Evolutionary conservation across 2,888 invertebrate species (phyloP).

Genomic region (Cartodere bifasciata): DNA sequence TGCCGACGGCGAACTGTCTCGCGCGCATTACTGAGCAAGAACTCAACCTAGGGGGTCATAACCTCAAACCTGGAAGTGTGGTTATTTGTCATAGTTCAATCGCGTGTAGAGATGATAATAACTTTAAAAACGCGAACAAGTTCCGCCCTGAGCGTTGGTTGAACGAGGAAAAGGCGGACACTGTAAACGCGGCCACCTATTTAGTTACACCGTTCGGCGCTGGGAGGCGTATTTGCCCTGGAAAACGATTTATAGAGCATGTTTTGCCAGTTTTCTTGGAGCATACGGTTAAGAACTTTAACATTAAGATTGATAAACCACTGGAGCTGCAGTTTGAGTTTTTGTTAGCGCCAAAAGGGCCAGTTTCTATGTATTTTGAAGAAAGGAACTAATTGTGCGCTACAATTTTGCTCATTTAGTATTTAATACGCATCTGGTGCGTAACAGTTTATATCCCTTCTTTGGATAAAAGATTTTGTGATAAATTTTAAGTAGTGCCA

Average conservation of each 20-base stretch:
- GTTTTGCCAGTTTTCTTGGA: slow-evolving; percentile 61
- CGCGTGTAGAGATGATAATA: slow-evolving; percentile 62
- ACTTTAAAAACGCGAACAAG: slow-evolving; percentile 57
- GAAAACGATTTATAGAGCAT: slow-evolving; percentile 71
- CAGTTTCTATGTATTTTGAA: slow-evolving; percentile 53
- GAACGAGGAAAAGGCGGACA: slow-evolving; percentile 29
- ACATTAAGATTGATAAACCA: slow-evolving; percentile 53
- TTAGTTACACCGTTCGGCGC: slow-evolving; percentile 70
- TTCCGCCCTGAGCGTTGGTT: slow-evolving; percentile 74
- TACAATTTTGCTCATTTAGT: not conserved
- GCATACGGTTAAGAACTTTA: slow-evolving; percentile 51
- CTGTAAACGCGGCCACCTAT: slow-evolving; percentile 40
- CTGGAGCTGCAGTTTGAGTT: slow-evolving; percentile 71
- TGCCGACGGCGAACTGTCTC: slow-evolving; percentile 68
- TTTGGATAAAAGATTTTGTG: too few species aligned
- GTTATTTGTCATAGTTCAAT: slow-evolving; percentile 71
- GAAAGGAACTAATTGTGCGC: slow-evolving; percentile 39
- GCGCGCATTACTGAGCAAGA: slow-evolving; percentile 65
- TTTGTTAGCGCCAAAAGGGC: slow-evolving; percentile 62
- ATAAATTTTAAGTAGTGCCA: too few species aligned
- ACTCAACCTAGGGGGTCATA: slow-evolving; percentile 55
- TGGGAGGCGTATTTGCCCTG: slow-evolving; percentile 72
- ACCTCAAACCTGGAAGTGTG: slow-evolving; percentile 61
- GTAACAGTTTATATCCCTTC: too few species aligned
- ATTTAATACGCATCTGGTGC: too few species aligned